These are phyloP conservation scores for Cyprinodon diabolis DNA, from an alignment of 2,797 vertebrate genomes.

Conservation along the genomic window DNA sequence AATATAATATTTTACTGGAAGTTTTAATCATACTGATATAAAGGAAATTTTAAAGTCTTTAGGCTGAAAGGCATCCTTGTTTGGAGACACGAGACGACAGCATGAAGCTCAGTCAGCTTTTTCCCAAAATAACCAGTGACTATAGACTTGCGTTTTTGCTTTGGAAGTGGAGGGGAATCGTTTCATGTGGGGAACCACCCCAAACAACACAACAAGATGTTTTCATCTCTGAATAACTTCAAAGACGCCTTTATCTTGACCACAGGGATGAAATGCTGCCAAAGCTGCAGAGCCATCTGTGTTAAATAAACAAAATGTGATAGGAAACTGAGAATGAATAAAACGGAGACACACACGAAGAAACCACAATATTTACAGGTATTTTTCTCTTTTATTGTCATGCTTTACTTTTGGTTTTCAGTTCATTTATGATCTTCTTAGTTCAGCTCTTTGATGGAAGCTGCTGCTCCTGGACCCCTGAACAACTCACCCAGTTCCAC, in stretches of 20 bases:
- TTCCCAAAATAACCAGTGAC: constrained; percentile 3
- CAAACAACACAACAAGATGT: constrained; percentile 11
- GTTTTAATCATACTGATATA: background rate
- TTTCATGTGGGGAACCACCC: constrained; percentile 37
- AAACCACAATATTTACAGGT: constrained; percentile 28
- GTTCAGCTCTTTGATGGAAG: constrained; percentile 7
- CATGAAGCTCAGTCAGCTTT: background rate
- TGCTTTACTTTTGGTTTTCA: background rate
- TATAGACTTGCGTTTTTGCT: constrained; percentile 4
- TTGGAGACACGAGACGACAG: constrained; percentile 1
- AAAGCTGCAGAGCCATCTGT: constrained; percentile 15
- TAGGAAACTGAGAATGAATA: background rate
- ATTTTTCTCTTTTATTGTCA: constrained; percentile 45
- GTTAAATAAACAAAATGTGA: constrained; percentile 21
- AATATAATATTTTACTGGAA: background rate
- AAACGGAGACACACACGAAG: background rate
- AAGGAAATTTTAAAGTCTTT: background rate
- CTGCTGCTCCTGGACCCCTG: background rate
- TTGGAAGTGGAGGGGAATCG: constrained; percentile 21
- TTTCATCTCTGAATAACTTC: constrained; percentile 25
- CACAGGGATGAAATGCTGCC: constrained; percentile 11
- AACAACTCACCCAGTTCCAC: constrained; percentile 1
- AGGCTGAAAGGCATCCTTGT: constrained; percentile 6
- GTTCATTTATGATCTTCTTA: constrained; percentile 17
- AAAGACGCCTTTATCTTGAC: constrained; percentile 40